A percentile compares a stretch with the other conserved stretches of the same genome.
Evolutionary conservation across 30 jellyfish, hydroid and myxozoan genomes (phyloP).

Genomic region (Aurelia aurita): DNA sequence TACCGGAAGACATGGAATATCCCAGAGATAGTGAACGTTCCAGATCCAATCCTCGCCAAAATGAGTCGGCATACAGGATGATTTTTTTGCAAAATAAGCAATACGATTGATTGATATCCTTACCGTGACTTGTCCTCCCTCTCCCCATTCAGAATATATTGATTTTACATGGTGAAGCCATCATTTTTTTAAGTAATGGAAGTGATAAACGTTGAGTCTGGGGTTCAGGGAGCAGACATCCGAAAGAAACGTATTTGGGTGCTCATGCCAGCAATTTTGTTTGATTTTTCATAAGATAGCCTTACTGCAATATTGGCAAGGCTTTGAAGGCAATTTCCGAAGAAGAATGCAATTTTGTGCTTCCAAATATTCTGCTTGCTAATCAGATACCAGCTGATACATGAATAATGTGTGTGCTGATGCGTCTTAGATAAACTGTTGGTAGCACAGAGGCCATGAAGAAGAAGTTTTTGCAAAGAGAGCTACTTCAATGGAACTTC

Average conservation of each 20-base stretch:
- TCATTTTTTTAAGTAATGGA: background rate
- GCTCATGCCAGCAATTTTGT: slow-evolving; percentile 16
- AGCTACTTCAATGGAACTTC: too few species aligned
- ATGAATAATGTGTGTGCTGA: too few species aligned
- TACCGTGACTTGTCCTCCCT: too few species aligned
- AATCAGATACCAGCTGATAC: background rate
- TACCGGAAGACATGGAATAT: background rate
- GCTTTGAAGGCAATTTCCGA: slow-evolving; percentile 19
- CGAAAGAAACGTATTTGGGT: background rate
- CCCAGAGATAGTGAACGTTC: slow-evolving; percentile 5
- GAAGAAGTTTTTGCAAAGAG: too few species aligned
- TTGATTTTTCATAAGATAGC: background rate
- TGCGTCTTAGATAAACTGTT: too few species aligned
- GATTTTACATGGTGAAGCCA: background rate
- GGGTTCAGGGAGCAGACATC: background rate
- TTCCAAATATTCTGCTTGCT: slow-evolving; percentile 1
- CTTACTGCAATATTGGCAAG: slow-evolving; percentile 5
- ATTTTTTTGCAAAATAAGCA: background rate
- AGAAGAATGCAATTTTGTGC: slow-evolving; percentile 2
- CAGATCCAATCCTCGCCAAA: slow-evolving; percentile 13
- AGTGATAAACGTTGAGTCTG: background rate
- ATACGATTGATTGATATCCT: too few species aligned
- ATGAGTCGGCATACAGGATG: slow-evolving; percentile 20
- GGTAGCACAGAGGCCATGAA: too few species aligned
- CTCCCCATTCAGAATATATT: background rate